Evolutionary conservation across 2,888 invertebrate genomes (phyloP).

Genomic region (Crepidodera aurea): DNA sequence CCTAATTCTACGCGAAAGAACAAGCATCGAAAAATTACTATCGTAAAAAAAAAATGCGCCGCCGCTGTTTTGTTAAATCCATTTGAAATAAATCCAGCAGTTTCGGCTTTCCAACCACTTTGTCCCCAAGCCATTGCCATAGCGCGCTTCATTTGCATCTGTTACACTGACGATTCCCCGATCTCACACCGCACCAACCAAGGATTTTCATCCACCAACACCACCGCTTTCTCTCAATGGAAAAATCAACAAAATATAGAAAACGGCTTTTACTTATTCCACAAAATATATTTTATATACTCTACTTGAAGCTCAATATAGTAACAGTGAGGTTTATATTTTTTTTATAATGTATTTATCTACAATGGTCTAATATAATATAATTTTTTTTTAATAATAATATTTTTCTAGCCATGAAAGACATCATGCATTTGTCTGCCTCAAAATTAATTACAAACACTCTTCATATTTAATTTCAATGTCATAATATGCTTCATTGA

Average conservation of each 20-base stretch:
- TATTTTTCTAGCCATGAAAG: too few relatives aligned
- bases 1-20: too few relatives aligned
- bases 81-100: slow-evolving; percentile 16
- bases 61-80: slow-evolving; percentile 5
- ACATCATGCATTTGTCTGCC: too few relatives aligned
- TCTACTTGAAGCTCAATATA: neutral
- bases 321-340: too few relatives aligned
- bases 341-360: too few relatives aligned
- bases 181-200: slow-evolving; percentile 9
- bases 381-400: too few relatives aligned
- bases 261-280: neutral
- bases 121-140: slow-evolving; percentile 32
- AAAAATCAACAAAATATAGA: slow-evolving; percentile 17
- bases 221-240: neutral
- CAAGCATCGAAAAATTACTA: too few relatives aligned
- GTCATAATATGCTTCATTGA: too few relatives aligned
- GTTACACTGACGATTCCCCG: slow-evolving; percentile 43
- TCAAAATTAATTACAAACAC: too few relatives aligned
- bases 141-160: slow-evolving; percentile 49
- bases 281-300: neutral
- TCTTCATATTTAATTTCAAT: too few relatives aligned
- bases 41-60: neutral
- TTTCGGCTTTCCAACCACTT: slow-evolving; percentile 16
- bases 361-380: too few relatives aligned
- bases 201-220: slow-evolving; percentile 30